phyloP scores from a whole-genome alignment of 2,113 vertebrate genomes.

The Motacilla tschutschensis region DNA sequence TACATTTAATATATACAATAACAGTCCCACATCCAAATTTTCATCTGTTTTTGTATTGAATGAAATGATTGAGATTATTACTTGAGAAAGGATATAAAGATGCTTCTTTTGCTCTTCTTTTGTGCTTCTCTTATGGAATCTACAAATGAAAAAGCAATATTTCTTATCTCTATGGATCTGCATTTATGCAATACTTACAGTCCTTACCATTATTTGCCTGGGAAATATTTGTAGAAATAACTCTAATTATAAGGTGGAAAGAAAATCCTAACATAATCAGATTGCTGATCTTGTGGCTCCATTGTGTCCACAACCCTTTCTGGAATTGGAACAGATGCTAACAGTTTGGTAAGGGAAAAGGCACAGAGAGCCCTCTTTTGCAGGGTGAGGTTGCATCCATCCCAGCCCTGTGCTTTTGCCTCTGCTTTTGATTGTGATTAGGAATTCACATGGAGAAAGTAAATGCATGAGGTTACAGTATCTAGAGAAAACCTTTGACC shows the following conservation, averaged over 20 bases:
- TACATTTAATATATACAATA: not conserved
- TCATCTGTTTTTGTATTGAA: not conserved
- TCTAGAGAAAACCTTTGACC: not conserved
- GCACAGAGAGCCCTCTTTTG: fast-evolving
- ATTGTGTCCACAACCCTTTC: not conserved
- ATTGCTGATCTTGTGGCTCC: not conserved
- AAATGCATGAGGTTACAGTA: not conserved
- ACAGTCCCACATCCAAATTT: not conserved
- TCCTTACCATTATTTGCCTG: not conserved
- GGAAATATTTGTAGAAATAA: not conserved
- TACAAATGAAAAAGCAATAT: not conserved
- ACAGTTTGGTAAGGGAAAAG: not conserved
- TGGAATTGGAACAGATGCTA: not conserved
- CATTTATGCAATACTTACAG: not conserved
- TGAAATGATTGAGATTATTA: not conserved
- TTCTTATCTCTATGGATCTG: not conserved
- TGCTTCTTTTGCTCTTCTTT: not conserved
- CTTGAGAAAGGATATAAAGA: not conserved
- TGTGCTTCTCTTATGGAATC: not conserved
- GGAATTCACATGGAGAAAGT: not conserved
- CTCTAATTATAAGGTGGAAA: not conserved
- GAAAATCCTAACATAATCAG: not conserved
- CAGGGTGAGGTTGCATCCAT: not conserved
- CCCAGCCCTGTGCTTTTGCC: not conserved
- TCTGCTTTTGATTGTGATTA: not conserved